Percentiles rank a stretch among this genome's conserved stretches.
phyloP scores from a whole-genome alignment of 2,797 vertebrate genomes.

The Pseudopleuronectes americanus region DNA sequence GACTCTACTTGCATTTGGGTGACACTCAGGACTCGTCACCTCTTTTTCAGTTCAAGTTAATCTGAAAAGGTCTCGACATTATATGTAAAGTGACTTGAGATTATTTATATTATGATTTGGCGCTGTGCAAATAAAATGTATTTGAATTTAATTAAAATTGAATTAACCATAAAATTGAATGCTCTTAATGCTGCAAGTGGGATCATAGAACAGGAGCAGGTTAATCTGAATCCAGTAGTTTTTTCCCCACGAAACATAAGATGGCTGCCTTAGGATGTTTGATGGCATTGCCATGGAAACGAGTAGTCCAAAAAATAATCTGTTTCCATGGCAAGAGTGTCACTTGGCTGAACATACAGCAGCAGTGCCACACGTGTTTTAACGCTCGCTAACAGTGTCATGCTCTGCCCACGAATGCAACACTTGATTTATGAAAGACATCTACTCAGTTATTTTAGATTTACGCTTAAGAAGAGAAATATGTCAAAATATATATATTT shows the following conservation, averaged over 20 bases:
- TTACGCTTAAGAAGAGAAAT: neutral
- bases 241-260: conserved; percentile 41
- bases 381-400: conserved; percentile 68
- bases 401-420: conserved; percentile 61
- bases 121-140: no score
- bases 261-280: conserved; percentile 70
- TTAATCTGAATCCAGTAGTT: neutral
- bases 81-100: no score
- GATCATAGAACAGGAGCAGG: no score
- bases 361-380: conserved; percentile 61
- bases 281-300: conserved; percentile 71
- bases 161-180: no score
- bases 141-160: no score
- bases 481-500: neutral
- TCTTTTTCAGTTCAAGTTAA: no score
- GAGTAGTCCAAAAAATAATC: conserved; percentile 61
- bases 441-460: conserved; percentile 7
- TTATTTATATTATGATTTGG: no score
- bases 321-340: conserved; percentile 79
- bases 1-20: no score
- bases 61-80: no score
- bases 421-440: conserved; percentile 36
- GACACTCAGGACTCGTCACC: no score
- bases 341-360: conserved; percentile 69
- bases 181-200: no score